Evolutionary conservation across 2,888 invertebrate genomes (phyloP).

Genomic region (Mesorhabditis spiculigera): DNA sequence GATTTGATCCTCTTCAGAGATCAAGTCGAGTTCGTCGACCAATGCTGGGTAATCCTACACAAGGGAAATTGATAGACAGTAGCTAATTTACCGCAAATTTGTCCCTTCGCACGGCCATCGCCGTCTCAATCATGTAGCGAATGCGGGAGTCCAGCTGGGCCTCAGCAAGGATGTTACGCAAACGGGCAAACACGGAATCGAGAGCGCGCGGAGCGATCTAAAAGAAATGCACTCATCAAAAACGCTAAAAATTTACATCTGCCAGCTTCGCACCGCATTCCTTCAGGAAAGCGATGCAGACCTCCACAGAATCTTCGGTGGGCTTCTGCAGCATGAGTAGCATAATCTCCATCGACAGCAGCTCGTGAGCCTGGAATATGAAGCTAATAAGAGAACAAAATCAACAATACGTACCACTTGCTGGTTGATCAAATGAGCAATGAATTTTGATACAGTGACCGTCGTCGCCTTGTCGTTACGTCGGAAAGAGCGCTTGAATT

Average conservation of each 20-base stretch:
- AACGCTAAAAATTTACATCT: constrained; percentile 66
- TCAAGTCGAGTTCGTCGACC: constrained; percentile 82
- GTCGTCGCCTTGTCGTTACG: constrained; percentile 66
- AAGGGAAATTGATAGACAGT: neutral
- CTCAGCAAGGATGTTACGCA: constrained; percentile 81
- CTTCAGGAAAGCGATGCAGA: constrained; percentile 89
- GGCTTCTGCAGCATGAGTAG: constrained; percentile 88
- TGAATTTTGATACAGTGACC: constrained; percentile 83
- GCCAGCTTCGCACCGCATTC: constrained; percentile 92
- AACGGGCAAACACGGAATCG: constrained; percentile 83
- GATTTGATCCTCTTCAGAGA: constrained; percentile 94
- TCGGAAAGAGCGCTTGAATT: constrained; percentile 83
- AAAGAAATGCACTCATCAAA: constrained; percentile 15
- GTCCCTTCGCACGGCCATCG: constrained; percentile 78
- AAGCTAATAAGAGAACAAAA: neutral
- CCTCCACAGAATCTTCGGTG: constrained; percentile 95
- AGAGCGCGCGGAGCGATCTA: constrained; percentile 60
- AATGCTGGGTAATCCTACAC: constrained; percentile 66
- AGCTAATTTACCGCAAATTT: constrained; percentile 72
- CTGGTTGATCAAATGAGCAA: constrained; percentile 96
- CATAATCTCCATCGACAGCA: constrained; percentile 85
- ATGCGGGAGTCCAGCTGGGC: constrained; percentile 76
- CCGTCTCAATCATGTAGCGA: constrained; percentile 98
- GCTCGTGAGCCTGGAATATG: constrained; percentile 76
- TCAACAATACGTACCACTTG: constrained; percentile 68